These are phyloP conservation scores for Rhinichthys osculus DNA, from an alignment of 2,797 vertebrate species.

Conservation along the genomic window DNA sequence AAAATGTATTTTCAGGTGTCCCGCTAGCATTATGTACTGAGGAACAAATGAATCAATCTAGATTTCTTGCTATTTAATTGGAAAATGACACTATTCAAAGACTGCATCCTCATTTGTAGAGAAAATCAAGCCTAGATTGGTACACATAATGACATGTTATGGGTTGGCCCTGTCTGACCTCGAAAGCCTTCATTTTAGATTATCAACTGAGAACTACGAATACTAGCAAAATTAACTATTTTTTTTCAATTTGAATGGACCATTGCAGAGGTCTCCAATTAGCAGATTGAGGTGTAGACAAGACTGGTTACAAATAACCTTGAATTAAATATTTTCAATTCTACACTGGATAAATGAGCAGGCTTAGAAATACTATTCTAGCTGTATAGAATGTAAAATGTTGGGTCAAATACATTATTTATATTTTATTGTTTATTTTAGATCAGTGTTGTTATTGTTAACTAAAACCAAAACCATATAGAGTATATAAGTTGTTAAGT, in stretches of 20 bases:
- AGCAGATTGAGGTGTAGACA: neutral
- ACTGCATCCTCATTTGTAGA: neutral
- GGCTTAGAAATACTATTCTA: neutral
- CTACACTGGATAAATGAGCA: neutral
- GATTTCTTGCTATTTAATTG: neutral
- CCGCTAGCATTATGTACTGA: neutral
- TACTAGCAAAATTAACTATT: neutral
- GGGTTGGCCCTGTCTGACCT: neutral
- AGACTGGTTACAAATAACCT: neutral
- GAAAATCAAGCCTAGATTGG: slow-evolving; percentile 1
- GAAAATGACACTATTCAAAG: slow-evolving; percentile 17
- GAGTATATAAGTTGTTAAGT: no score
- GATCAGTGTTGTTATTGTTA: no score
- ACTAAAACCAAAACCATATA: neutral
- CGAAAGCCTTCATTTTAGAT: neutral
- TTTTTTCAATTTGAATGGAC: neutral
- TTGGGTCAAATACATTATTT: neutral
- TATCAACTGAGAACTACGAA: neutral
- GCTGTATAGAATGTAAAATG: neutral
- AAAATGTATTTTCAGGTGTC: slow-evolving; percentile 6
- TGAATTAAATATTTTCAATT: neutral
- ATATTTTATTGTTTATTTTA: neutral
- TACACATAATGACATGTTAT: slow-evolving; percentile 6
- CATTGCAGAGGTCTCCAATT: neutral
- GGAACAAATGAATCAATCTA: neutral